Percentiles rank a stretch among this genome's conserved stretches.
Conservation (phyloP, 1,140 invertebrate genomes). For the Ladona fulva region DNA sequence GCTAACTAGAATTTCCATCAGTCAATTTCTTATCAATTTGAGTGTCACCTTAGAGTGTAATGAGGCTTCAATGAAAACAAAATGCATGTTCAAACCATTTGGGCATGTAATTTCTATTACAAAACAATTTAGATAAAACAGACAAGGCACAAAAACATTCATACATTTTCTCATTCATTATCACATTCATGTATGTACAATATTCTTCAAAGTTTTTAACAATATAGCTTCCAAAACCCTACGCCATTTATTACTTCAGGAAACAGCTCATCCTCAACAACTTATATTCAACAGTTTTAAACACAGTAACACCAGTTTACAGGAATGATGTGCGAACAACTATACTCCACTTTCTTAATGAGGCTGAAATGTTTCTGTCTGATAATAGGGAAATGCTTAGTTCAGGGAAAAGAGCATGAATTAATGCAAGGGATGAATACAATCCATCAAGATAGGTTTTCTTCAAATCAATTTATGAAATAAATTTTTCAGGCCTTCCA, state of each 20-base stretch:
- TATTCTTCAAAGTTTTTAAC: neutral
- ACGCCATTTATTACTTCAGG: neutral
- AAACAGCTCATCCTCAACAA: neutral
- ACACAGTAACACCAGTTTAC: conserved; percentile 5
- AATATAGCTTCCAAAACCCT: conserved; percentile 6
- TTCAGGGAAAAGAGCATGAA: neutral
- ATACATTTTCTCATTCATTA: conserved; percentile 6
- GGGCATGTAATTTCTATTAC: conserved; percentile 5
- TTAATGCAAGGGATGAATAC: neutral
- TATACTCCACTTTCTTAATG: neutral
- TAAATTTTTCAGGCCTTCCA: neutral
- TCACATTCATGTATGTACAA: conserved; percentile 10
- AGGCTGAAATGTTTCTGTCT: neutral
- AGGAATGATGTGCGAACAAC: conserved; percentile 4
- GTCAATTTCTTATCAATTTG: too few species aligned
- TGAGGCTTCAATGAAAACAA: neutral
- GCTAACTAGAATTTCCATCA: too few species aligned
- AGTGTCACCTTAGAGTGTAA: too few species aligned
- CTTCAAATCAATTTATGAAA: neutral
- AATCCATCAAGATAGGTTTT: neutral
- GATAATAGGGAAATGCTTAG: neutral
- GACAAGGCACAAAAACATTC: conserved; percentile 9
- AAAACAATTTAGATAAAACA: conserved; percentile 11
- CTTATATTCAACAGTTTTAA: conserved; percentile 1
- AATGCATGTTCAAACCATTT: neutral